Evolutionary conservation across 2,113 vertebrate genomes (phyloP).

Genomic region (Siniperca knerii): DNA sequence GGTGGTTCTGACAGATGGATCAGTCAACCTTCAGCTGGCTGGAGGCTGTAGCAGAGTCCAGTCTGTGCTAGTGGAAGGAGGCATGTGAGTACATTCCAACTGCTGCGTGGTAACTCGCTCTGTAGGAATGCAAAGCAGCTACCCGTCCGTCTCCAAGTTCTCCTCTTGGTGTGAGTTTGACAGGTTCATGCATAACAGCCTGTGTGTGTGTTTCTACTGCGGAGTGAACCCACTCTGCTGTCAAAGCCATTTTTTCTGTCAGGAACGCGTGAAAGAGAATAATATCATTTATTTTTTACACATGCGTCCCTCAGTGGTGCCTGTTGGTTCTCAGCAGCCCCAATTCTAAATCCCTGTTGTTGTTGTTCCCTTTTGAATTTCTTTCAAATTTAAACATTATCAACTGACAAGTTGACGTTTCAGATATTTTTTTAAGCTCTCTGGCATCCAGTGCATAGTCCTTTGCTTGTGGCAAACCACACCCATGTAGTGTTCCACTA

Average conservation of each 20-base stretch:
- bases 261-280: conserved; percentile 11
- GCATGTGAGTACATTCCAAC: conserved; percentile 87
- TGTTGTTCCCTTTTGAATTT: background rate
- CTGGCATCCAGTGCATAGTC: background rate
- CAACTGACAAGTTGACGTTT: background rate
- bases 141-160: background rate
- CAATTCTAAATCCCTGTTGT: background rate
- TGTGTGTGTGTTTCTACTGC: conserved; percentile 27
- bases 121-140: background rate
- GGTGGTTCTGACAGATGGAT: conserved; percentile 86
- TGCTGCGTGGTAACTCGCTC: background rate
- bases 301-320: background rate
- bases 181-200: conserved; percentile 30
- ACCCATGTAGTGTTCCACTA: background rate
- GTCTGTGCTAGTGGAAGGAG: conserved; percentile 91
- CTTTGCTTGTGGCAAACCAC: background rate
- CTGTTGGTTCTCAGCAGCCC: background rate
- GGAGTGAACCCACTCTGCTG: conserved; percentile 13
- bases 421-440: conserved; percentile 3
- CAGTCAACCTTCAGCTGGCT: conserved; percentile 88
- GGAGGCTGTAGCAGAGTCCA: conserved; percentile 88
- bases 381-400: background rate
- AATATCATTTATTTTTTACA: background rate
- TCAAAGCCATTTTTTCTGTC: background rate
- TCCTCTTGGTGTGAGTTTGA: conserved; percentile 37